A percentile compares a stretch with the other conserved stretches of the same genome.
phyloP scores from a whole-genome alignment of 2,797 vertebrate genomes.

The Acanthurus tractus region DNA sequence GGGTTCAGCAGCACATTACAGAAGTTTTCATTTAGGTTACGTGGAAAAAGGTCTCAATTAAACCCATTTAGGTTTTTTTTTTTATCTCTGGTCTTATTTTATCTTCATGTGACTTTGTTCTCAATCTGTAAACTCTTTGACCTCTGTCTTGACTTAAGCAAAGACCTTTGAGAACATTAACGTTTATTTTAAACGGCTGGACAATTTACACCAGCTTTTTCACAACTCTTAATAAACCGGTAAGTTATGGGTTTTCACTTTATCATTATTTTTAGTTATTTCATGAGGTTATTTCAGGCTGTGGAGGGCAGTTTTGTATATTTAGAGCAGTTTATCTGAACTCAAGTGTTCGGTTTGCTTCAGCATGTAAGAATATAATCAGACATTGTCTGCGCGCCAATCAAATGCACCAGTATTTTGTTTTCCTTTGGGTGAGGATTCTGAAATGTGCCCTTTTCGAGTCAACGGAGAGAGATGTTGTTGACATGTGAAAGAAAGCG shows the following conservation, averaged over 20 bases:
- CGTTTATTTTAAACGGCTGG: constrained; percentile 37
- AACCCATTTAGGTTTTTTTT: constrained; percentile 36
- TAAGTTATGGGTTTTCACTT: neutral
- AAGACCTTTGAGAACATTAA: constrained; percentile 5
- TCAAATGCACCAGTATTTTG: neutral
- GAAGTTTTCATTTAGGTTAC: constrained; percentile 50
- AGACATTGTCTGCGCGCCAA: constrained; percentile 18
- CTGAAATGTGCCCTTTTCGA: constrained; percentile 18
- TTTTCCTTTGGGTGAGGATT: constrained; percentile 13
- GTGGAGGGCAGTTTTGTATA: constrained; percentile 4
- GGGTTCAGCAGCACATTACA: constrained; percentile 17
- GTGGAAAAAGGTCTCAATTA: constrained; percentile 44
- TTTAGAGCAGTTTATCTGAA: constrained; percentile 18
- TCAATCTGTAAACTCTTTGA: constrained; percentile 53
- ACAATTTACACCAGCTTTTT: constrained; percentile 17
- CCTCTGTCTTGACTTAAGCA: constrained; percentile 48
- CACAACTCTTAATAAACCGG: constrained; percentile 5
- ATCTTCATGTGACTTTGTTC: constrained; percentile 63
- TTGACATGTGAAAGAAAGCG: constrained; percentile 28
- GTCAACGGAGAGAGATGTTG: constrained; percentile 4
- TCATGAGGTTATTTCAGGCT: neutral
- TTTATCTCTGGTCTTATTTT: constrained; percentile 1
- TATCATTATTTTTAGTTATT: neutral
- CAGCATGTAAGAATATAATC: constrained; percentile 7
- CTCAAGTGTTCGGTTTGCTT: constrained; percentile 21